Evolutionary conservation across 1,140 invertebrate species (phyloP), one percentile per base, ranked within the genome.

Genomic region (Dinoponera quadriceps): DNA sequence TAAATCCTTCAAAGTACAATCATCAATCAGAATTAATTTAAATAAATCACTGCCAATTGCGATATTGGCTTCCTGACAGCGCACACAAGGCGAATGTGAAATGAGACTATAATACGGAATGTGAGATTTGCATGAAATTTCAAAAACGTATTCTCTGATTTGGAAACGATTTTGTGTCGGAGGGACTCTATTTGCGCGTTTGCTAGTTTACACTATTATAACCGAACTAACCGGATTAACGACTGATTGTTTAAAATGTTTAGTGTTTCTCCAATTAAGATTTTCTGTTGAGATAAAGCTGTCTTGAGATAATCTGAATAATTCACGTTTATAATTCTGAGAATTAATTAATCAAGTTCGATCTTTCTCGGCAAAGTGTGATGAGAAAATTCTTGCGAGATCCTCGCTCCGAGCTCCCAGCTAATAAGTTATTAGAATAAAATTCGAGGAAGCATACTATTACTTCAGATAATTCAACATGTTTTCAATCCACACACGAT

Each of bases 11-110:
- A 68, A 25, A 54, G 33, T 57, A 57, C 38, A 69, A 57, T 48
- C 51, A 55, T 27, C 49, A 68, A 66, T 80, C 57, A 48, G 75
- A 80, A 80, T 69, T 59, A 29, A 80, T 80, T 80, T 80, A 80
- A 80, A 80, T 80, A 80, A 80, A 80, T 80, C 75, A 57, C 51
- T 29, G 69, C 18, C 65, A 69, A 71, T 80, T 80, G 48, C 29
- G 65, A 71, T 33, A 22, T 48, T 29, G 18, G 14, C 38, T 80
- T 80, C 51, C 65, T 27, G 29, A 77, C 29, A 38, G 49, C 27
- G 11, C 22, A 51, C 54, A 33, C 33, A 51, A 25, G 18, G 48
- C 20, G 65, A 80, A 80, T 80, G 65, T 71, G 18, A 71, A 80
- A 80, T 65, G 25, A 80, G 65, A 71, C 33, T 16, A 48, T 80